Base-by-base conservation (phyloP, 2,888 invertebrate genomes). In the Agonopterix subpropinquella region DNA sequence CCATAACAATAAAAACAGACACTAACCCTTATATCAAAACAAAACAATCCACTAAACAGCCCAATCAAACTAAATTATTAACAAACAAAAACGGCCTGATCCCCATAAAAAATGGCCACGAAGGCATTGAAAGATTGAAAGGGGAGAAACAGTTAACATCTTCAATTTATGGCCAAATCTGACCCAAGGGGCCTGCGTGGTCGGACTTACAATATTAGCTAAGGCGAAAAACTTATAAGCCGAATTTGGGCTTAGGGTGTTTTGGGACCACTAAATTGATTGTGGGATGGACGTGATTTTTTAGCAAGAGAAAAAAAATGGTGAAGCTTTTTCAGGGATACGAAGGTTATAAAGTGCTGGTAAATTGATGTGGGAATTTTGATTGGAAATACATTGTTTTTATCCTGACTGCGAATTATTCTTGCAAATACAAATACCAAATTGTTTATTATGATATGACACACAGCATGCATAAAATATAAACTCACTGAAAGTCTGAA, bases 111-210 rank as follows among this genome's bases (percentile, higher is more conserved):
- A 82, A 83, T 79, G 76, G 66, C 70, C 76, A 57, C 70, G 45
- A 62, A 79, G 80, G 85, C 84, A 84, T 85, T 80, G 83, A 80
- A 81, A 87, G 85, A 88, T 87, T 85, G 87, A 85, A 84, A 79
- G 83, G 85, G 82, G 80, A 67, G 72, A 84, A 87, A 85, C 87
- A 86, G 82, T 87, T 86, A 83, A 69, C 73, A 70, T 67, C 68
- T 67, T 67, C 84, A 84, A 87, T 88, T 87, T 88, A 87, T 87
- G 75, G 77, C 69, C 54, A 75, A 84, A 88, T 86, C 81, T 83
- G 67, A 70, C 87, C 86, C 86, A 62, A 60, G 87, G 84, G 87
- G 85, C 64, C 61, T 41, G 62, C 81, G 86, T 80, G 86, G 87
- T 79, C 67, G 67, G 87, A 80, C 80, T 87, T 84, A 85, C 87